These are phyloP conservation scores for Piaya cayana DNA, from an alignment of 2,113 vertebrate species.

Conservation along the genomic window DNA sequence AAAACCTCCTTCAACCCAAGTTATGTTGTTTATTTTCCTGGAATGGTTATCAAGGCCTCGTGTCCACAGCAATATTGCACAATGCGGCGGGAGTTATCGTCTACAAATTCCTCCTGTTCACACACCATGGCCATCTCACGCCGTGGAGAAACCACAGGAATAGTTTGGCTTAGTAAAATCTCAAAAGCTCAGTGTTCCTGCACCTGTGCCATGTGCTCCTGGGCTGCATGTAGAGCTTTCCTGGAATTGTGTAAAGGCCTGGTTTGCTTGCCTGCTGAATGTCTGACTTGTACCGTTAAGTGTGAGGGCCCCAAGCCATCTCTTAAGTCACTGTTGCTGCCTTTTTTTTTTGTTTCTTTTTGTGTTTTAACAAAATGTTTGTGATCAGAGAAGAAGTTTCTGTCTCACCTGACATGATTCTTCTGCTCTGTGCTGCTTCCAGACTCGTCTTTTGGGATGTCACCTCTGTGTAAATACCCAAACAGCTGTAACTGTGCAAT, in stretches of 20 bases:
- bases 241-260: rapidly evolving
- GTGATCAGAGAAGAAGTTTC: background rate
- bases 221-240: rapidly evolving
- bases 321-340: background rate
- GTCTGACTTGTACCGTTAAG: rapidly evolving
- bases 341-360: background rate
- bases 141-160: rapidly evolving
- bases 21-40: background rate
- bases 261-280: background rate
- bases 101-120: background rate
- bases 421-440: background rate
- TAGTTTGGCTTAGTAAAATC: rapidly evolving
- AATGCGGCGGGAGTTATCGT: background rate
- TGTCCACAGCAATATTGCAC: background rate
- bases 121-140: background rate
- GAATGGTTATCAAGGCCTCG: background rate
- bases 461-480: rapidly evolving
- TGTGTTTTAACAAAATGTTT: rapidly evolving
- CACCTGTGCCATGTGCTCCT: rapidly evolving
- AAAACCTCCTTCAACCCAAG: background rate
- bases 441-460: rapidly evolving
- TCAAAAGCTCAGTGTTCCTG: rapidly evolving
- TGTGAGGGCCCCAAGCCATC: background rate
- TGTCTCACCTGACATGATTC: background rate
- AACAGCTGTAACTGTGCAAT: rapidly evolving